These are phyloP conservation scores for Leptopilina boulardi DNA, from an alignment of 1,140 invertebrate species.

Conservation along the genomic window DNA sequence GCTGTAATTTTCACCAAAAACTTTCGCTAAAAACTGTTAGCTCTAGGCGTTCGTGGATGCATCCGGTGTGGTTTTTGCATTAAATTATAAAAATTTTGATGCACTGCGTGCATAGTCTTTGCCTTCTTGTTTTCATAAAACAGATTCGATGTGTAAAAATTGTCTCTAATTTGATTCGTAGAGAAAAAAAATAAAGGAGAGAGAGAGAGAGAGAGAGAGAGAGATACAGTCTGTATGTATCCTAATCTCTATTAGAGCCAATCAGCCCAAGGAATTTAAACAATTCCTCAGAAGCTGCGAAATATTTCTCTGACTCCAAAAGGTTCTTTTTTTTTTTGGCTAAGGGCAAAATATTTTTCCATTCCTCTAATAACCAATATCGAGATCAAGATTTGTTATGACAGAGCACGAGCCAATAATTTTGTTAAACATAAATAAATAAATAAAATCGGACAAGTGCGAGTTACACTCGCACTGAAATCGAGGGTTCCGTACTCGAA, in stretches of 20 bases:
- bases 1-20: slow-evolving; percentile 66
- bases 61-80: slow-evolving; percentile 11
- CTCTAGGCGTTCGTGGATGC: slow-evolving; percentile 47
- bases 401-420: no score
- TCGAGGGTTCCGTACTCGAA: no score
- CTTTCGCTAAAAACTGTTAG: slow-evolving; percentile 62
- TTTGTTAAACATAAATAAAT: no score
- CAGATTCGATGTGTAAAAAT: neutral
- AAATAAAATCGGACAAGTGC: no score
- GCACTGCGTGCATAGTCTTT: slow-evolving; percentile 18
- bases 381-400: no score
- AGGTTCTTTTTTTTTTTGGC: neutral
- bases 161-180: slow-evolving; percentile 10
- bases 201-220: no score
- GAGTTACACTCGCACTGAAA: no score
- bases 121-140: slow-evolving; percentile 9
- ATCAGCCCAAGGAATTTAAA: slow-evolving; percentile 21
- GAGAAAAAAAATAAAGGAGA: neutral
- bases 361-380: neutral
- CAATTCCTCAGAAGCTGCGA: neutral
- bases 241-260: neutral
- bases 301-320: neutral
- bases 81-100: neutral
- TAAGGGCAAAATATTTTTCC: neutral
- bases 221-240: neutral